Percentiles rank a stretch among this genome's conserved stretches.
Conservation (phyloP, 2,113 vertebrate genomes). For the Tupaia tana region DNA sequence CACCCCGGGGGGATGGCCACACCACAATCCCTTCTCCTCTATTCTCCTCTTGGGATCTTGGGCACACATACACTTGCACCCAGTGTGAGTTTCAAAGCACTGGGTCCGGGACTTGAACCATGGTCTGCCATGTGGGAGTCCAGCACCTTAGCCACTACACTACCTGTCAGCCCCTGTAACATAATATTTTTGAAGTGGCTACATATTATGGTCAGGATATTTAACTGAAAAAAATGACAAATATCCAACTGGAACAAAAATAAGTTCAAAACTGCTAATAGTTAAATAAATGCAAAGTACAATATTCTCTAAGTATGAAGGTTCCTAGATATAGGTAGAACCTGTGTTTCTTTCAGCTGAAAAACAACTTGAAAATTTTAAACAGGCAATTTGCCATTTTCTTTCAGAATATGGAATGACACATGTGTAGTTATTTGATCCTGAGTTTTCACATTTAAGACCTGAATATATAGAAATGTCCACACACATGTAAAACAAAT, state of each 20-base stretch:
- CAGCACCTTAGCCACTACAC: too few species aligned
- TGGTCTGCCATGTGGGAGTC: too few species aligned
- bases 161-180: background rate
- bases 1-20: too few species aligned
- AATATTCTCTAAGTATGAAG: background rate
- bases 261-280: background rate
- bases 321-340: background rate
- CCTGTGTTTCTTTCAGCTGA: background rate
- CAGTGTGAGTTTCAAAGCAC: too few species aligned
- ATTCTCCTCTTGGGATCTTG: too few species aligned
- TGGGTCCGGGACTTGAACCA: too few species aligned
- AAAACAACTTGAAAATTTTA: background rate
- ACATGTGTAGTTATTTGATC: background rate
- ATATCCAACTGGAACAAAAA: background rate
- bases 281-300: background rate
- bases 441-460: background rate
- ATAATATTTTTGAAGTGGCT: background rate
- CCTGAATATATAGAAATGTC: background rate
- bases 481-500: background rate
- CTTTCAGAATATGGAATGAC: background rate
- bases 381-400: background rate
- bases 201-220: background rate
- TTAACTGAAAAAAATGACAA: background rate
- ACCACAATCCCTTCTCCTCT: too few species aligned
- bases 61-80: too few species aligned